Evolutionary conservation across 1,140 invertebrate species (phyloP), one percentile per base, ranked within the genome.

Genomic region (Brachionus rotundiformis): DNA sequence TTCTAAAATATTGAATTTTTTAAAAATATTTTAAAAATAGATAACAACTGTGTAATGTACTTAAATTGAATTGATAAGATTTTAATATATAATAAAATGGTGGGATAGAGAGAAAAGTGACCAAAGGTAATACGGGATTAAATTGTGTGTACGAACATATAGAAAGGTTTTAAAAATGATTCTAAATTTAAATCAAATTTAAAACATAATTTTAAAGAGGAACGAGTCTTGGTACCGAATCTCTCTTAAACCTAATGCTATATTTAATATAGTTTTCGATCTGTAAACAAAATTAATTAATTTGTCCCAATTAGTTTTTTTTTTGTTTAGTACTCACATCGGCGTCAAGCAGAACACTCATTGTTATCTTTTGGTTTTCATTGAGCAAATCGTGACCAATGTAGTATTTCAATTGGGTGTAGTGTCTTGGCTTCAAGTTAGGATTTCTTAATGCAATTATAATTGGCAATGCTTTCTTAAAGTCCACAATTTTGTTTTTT

Each of bases 401-500:
- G 44, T 86, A 83, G 61, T 82, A 82, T 82, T 87, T 85, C 33
- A 88, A 87, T 61, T 84, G 83, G 49, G 85, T 83, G 86, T 86
- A 88, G 82, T 88, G 87, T 23, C 87, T 84, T 4, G 84, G 83
- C 65, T 85, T 83, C 29, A 88, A 84, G 16, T 84, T 86, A 25
- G 86, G 87, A 82, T 88, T 88, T n/a, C 87, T 80, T 5, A 88
- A 82, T 75, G 85, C 85, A 11, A 85, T 86, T 65, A 88, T 87
- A 7, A 87, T 85, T 13, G 87, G 87, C 86, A 88, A 89, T 90
- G 91, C 89, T 92, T 93, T 82, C 84, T 92, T 93, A 83, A 95
- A 92, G 7, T 90, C 86, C 83, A 93, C 91, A 0, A 94, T 93
- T 61, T 91, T 91, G 82, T 91, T 90, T 85, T 92, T 93, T 7